Conservation (phyloP, 2,113 vertebrate species). For the Morone saxatilis region DNA sequence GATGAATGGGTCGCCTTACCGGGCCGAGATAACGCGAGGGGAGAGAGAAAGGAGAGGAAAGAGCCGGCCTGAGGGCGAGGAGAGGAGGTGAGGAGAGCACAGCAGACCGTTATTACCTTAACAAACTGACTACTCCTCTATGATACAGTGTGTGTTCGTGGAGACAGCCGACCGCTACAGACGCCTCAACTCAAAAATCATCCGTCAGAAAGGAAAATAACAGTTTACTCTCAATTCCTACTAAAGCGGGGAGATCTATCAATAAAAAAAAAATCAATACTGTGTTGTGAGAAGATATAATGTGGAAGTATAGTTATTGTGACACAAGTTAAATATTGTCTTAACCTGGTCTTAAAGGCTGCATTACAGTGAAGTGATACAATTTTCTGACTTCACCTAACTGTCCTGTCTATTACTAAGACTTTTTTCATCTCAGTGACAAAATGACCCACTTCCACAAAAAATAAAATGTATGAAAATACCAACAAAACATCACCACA, state of each 20-base stretch:
- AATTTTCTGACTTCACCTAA: neutral
- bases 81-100: conserved; percentile 52
- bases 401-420: neutral
- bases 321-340: neutral
- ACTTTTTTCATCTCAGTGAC: neutral
- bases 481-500: conserved; percentile 18
- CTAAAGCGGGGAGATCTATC: neutral
- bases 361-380: neutral
- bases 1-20: conserved; percentile 85
- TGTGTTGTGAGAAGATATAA: neutral
- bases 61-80: conserved; percentile 47
- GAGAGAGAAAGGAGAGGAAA: conserved; percentile 39
- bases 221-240: neutral
- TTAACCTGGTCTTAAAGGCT: neutral
- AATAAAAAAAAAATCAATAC: conserved; percentile 11
- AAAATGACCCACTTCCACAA: neutral
- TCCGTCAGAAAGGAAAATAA: neutral
- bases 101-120: conserved; percentile 58
- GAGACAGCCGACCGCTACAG: neutral
- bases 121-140: conserved; percentile 60
- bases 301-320: neutral
- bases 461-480: neutral
- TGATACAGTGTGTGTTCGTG: conserved; percentile 11
- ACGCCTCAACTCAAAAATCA: neutral
- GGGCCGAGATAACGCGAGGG: conserved; percentile 39